Percentiles rank a stretch among this genome's conserved stretches.
Conservation (phyloP, 2,888 invertebrate genomes). For the Archips xylosteana region DNA sequence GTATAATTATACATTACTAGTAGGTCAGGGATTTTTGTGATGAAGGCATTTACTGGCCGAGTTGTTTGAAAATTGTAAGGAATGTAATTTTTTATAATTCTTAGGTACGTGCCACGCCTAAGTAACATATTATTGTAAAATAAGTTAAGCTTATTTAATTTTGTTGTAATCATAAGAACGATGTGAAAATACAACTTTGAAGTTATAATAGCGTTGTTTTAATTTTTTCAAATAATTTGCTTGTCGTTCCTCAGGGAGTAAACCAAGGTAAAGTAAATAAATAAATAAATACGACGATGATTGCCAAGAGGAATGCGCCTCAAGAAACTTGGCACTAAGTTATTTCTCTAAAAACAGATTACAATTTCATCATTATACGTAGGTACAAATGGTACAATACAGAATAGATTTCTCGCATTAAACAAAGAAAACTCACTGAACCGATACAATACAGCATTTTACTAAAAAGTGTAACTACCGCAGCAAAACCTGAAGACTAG, state of each 20-base stretch:
- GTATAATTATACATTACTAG: conserved; percentile 50
- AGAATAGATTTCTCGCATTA: too few species aligned
- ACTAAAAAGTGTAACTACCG: too few species aligned
- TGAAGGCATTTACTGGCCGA: conserved; percentile 82
- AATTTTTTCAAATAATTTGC: conserved; percentile 38
- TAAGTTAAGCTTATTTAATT: conserved; percentile 79
- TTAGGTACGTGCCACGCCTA: conserved; percentile 83
- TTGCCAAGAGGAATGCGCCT: too few species aligned
- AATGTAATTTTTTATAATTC: conserved; percentile 76
- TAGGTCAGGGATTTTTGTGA: conserved; percentile 66
- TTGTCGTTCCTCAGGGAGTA: neutral
- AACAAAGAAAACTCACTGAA: too few species aligned
- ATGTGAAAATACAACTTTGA: conserved; percentile 75
- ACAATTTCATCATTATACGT: too few species aligned
- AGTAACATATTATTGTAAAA: conserved; percentile 68
- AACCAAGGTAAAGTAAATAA: neutral
- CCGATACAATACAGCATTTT: too few species aligned
- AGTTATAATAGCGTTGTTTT: conserved; percentile 53
- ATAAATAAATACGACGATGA: too few species aligned
- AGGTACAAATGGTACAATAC: too few species aligned
- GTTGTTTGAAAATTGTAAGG: conserved; percentile 71
- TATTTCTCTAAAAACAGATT: too few species aligned
- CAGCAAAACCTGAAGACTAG: too few species aligned
- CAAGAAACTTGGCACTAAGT: too few species aligned
- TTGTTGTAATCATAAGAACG: conserved; percentile 75